Evolutionary conservation across 30 jellyfish, hydroid and myxozoan species (phyloP), one percentile per base, ranked within the genome.

Genomic region (Turritopsis dohrnii): DNA sequence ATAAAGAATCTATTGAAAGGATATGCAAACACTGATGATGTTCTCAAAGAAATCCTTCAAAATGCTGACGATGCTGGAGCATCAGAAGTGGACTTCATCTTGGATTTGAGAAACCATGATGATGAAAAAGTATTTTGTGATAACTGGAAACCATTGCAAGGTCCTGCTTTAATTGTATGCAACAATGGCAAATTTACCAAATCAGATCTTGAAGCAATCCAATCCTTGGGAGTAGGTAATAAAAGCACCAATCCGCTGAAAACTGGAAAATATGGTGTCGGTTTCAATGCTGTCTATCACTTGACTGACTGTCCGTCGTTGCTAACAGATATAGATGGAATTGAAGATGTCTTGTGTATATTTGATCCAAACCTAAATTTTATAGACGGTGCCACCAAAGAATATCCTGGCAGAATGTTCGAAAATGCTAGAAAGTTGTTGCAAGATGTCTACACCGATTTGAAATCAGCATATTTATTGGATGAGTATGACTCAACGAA

Each of bases 41-140:
- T 90, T 71, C 79, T 90, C 8, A 76, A 90, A 18, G 97, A 90
- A 65, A 69, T 90, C 26, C 30, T 90, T 87, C 97, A 90, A 74
- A 90, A 90, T 79, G 97, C 97, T 25, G 97, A 90, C 72, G 97
- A 90, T 72, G 96, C 97, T 29, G 96, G 93, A 1, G 97, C 97
- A 29, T 86, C 87, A 16, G 84, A 86, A 86, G 90, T 90, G 29
- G 71, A 83, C 66, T 69, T 90, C 54, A 52, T 90, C 20, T 53
- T 87, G 21, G 97, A 90, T 31, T 72, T 54, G 52, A 76, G 94
- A 65, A n/a, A 13, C 52, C 96, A 86, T 71, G 80, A 75, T 9
- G n/a, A 24, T 0, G 82, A 77, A 28, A 71, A 81, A 9, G 90
- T 90, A 18, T 86, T 86, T 79, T 83, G 93, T 22, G 93, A 90